A percentile compares a stretch with the other conserved stretches of the same genome.
Conservation (phyloP, 1,140 invertebrate species). For the Coelopa frigida region DNA sequence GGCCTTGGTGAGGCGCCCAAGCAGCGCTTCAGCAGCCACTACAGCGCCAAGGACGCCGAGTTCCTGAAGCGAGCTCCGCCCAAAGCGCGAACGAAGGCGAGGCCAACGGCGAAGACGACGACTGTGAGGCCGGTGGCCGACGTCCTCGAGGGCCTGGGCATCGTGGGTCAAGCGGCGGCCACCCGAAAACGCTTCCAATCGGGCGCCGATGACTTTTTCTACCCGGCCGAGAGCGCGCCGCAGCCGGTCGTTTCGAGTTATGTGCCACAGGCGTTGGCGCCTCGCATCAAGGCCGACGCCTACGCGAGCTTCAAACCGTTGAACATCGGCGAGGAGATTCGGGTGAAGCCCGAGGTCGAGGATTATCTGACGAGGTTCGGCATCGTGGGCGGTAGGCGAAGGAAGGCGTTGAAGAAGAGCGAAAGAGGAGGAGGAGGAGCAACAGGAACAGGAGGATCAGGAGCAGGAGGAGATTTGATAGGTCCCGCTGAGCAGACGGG, state of each 20-base stretch:
- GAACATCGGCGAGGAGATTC: slow-evolving; percentile 38
- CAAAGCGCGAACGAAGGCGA: background rate
- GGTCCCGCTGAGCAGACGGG: slow-evolving; percentile 7
- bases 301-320: slow-evolving; percentile 39
- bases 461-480: slow-evolving; percentile 1
- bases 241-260: slow-evolving; percentile 24
- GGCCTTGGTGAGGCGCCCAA: slow-evolving; percentile 4
- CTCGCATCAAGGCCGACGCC: slow-evolving; percentile 33
- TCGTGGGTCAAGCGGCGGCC: slow-evolving; percentile 26
- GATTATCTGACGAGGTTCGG: slow-evolving; percentile 39
- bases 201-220: slow-evolving; percentile 36
- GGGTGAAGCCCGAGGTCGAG: slow-evolving; percentile 39
- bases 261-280: slow-evolving; percentile 13
- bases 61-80: slow-evolving; percentile 25
- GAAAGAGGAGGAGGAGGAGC: background rate
- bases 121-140: slow-evolving; percentile 38
- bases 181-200: slow-evolving; percentile 22
- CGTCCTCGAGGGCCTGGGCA: slow-evolving; percentile 35
- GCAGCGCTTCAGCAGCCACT: slow-evolving; percentile 39
- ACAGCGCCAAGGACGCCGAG: slow-evolving; percentile 36
- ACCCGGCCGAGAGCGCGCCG: slow-evolving; percentile 35
- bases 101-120: slow-evolving; percentile 10
- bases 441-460: background rate
- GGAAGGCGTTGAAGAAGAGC: slow-evolving; percentile 30
- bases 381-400: slow-evolving; percentile 22